phyloP scores from a whole-genome alignment of 2,888 invertebrate genomes.

The Anthrax anthrax region DNA sequence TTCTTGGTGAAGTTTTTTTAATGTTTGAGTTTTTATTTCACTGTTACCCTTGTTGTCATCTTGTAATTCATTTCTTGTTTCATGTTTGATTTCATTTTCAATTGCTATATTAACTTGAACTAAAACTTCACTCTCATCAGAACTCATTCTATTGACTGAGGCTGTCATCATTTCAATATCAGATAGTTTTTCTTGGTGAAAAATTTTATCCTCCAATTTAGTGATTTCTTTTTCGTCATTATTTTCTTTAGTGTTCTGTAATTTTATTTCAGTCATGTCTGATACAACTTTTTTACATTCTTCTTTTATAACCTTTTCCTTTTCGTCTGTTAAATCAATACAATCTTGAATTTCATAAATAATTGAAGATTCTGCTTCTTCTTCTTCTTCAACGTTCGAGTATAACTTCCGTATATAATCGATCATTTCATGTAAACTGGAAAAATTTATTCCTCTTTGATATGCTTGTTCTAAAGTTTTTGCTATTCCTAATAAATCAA shows the following conservation, averaged over 20 bases:
- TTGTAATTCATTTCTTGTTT: not conserved
- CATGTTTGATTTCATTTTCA: not conserved
- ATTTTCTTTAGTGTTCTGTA: not conserved
- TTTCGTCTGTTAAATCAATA: not conserved
- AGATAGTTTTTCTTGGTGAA: not conserved
- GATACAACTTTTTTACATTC: too few species aligned
- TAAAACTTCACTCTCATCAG: too few species aligned
- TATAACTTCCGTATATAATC: slow-evolving; percentile 8
- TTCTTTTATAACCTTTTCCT: not conserved
- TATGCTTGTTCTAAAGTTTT: slow-evolving; percentile 8
- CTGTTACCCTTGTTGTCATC: not conserved
- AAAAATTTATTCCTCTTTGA: slow-evolving; percentile 7
- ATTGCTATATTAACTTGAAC: too few species aligned
- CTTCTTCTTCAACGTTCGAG: too few species aligned
- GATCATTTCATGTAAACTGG: slow-evolving; percentile 11
- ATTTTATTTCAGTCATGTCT: too few species aligned
- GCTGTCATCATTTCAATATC: too few species aligned
- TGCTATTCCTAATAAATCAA: slow-evolving; percentile 6
- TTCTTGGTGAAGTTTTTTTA: too few species aligned
- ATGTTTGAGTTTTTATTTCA: too few species aligned
- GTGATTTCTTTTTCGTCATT: not conserved
- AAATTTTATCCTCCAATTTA: not conserved
- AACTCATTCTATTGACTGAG: too few species aligned
- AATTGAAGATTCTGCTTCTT: too few species aligned
- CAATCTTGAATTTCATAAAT: too few species aligned